Percentiles rank a stretch among this genome's conserved stretches.
These are phyloP conservation scores for Rhagologus leucostigma DNA, from an alignment of 2,113 vertebrate species.

Conservation along the genomic window DNA sequence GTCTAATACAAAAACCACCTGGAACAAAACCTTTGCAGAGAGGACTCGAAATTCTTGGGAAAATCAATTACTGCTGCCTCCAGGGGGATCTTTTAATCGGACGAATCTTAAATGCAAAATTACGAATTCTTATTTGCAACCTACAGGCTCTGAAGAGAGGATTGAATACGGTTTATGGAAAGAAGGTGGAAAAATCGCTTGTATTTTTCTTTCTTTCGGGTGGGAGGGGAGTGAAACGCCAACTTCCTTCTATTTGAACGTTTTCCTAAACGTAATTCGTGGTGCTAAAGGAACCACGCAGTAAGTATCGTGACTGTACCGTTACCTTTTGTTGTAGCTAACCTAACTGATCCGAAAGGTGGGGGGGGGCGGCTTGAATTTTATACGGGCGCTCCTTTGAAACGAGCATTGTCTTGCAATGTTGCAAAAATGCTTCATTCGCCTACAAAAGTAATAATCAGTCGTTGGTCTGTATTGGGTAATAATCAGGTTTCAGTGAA, in stretches of 20 bases:
- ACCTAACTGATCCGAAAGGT: not conserved
- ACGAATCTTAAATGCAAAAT: constrained; percentile 7
- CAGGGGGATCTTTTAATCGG: constrained; percentile 10
- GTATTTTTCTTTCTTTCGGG: not conserved
- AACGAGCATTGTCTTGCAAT: not conserved
- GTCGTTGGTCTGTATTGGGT: not conserved
- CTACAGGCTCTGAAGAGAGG: not conserved
- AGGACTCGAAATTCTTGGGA: constrained; percentile 43
- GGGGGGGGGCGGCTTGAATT: not conserved
- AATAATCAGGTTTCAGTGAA: not conserved
- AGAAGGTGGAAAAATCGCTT: not conserved
- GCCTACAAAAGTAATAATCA: not conserved
- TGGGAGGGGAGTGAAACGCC: not conserved
- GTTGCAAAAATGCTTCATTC: not conserved
- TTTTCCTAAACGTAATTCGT: not conserved
- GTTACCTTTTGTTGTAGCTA: constrained; percentile 53
- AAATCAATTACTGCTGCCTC: constrained; percentile 59
- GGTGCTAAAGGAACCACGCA: not conserved
- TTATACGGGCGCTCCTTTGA: not conserved
- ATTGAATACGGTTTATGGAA: not conserved
- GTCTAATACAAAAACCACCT: constrained; percentile 77
- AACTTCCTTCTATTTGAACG: not conserved
- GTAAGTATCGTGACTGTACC: not conserved
- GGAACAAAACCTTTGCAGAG: constrained; percentile 70
- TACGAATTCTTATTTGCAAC: not conserved